phyloP scores from a whole-genome alignment of 2,888 invertebrate species.

The Lysandra bellargus region DNA sequence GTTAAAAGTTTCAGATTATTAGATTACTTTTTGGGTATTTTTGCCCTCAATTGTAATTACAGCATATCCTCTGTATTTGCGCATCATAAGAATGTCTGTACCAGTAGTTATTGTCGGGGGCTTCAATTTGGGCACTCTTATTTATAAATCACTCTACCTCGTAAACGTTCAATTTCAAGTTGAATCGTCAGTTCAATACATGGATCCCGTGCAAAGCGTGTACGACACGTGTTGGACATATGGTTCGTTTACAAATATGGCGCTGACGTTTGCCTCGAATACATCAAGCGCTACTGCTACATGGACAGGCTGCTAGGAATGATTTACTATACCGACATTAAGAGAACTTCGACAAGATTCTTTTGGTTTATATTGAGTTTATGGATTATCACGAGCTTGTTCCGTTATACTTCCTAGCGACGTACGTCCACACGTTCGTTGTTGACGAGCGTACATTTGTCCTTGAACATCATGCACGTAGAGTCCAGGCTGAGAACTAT shows the following conservation, averaged over 20 bases:
- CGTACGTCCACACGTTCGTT: constrained; percentile 60
- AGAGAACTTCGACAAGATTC: constrained; percentile 47
- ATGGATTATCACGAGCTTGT: constrained; percentile 51
- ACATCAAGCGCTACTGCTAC: constrained; percentile 55
- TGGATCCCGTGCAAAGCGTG: constrained; percentile 56
- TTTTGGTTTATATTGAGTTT: constrained; percentile 47
- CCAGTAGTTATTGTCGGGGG: not conserved
- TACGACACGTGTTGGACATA: constrained; percentile 65
- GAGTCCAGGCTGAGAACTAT: constrained; percentile 54
- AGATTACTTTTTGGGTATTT: not conserved
- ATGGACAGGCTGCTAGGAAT: constrained; percentile 57
- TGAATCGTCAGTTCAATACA: constrained; percentile 53
- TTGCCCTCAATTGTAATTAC: not conserved
- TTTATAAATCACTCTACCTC: constrained; percentile 8
- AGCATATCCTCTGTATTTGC: not conserved
- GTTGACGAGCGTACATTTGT: constrained; percentile 57
- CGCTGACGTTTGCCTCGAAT: constrained; percentile 52
- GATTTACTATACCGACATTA: constrained; percentile 47
- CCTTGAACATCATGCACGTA: constrained; percentile 57
- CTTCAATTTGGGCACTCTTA: not conserved
- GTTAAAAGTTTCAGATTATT: not conserved
- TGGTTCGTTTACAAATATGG: constrained; percentile 59
- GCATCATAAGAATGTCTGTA: not conserved
- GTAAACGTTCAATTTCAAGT: not conserved
- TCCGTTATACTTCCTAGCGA: constrained; percentile 49